Evolutionary conservation across 2,113 vertebrate genomes (phyloP).

Genomic region (Notechis scutatus): DNA sequence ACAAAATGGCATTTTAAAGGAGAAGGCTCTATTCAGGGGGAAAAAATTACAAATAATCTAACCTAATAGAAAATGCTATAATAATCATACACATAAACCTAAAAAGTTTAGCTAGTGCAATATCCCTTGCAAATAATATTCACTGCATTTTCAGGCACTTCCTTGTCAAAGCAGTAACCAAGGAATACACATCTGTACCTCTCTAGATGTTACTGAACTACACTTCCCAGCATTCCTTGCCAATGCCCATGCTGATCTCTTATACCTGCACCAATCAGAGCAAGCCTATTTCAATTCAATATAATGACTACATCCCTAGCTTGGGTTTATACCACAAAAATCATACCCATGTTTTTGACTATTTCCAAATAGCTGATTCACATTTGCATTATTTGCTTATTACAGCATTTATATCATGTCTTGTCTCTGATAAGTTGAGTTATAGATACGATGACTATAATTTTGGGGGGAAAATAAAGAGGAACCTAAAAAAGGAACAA

Average conservation of each 20-base stretch:
- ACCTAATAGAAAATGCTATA: not conserved
- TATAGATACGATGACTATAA: not conserved
- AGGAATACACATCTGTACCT: not conserved
- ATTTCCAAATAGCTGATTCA: not conserved
- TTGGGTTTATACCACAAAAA: not conserved
- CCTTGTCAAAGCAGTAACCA: not conserved
- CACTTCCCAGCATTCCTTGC: not conserved
- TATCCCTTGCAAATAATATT: not conserved
- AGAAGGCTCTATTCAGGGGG: not conserved
- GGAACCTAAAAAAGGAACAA: not conserved
- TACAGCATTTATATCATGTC: not conserved
- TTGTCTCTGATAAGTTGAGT: not conserved
- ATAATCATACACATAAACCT: not conserved
- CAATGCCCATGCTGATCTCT: not conserved
- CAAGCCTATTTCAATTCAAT: not conserved
- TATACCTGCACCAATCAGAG: not conserved
- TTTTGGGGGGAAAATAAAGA: not conserved
- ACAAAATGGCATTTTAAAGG: constrained; percentile 7
- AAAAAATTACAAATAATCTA: not conserved
- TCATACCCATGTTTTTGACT: not conserved
- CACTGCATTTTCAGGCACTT: not conserved
- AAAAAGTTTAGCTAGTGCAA: not conserved
- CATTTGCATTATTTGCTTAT: not conserved
- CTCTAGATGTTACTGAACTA: not conserved
- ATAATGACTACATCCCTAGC: not conserved